These are phyloP conservation scores for Labrus mixtus DNA, from an alignment of 2,113 vertebrate genomes.

Conservation along the genomic window DNA sequence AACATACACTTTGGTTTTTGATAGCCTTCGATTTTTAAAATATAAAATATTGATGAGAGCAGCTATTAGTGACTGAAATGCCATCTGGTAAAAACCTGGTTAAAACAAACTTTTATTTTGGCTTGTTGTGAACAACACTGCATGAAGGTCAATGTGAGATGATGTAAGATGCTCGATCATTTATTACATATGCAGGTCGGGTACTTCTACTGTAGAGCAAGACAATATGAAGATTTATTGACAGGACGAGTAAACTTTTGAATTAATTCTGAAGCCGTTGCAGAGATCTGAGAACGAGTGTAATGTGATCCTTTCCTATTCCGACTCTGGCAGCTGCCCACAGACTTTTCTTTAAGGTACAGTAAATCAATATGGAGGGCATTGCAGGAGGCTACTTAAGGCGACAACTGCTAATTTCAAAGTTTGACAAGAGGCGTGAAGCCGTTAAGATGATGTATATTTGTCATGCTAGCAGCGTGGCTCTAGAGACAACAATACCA, in stretches of 20 bases:
- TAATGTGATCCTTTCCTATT: constrained; percentile 1
- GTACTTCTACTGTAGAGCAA: background rate
- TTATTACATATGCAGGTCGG: background rate
- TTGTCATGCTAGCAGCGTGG: background rate
- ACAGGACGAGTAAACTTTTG: background rate
- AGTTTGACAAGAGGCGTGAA: background rate
- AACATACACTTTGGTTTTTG: background rate
- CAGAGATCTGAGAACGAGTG: background rate
- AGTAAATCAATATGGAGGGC: background rate
- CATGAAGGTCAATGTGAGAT: background rate
- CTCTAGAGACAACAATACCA: background rate
- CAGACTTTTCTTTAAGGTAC: background rate
- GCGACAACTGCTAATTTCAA: background rate
- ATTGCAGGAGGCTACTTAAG: background rate
- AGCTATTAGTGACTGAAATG: background rate
- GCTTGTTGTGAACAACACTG: background rate
- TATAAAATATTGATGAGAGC: background rate
- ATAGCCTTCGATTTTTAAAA: background rate
- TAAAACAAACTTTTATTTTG: background rate
- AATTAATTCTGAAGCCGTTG: background rate
- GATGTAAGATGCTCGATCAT: background rate
- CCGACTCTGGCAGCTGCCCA: background rate
- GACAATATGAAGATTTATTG: background rate
- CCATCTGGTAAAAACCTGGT: too few species aligned
- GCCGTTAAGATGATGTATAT: background rate